Percentiles rank a stretch among this genome's conserved stretches.
Evolutionary conservation across 53 echinoderm and acorn worm species (phyloP).

Genomic region (Antedon mediterranea): DNA sequence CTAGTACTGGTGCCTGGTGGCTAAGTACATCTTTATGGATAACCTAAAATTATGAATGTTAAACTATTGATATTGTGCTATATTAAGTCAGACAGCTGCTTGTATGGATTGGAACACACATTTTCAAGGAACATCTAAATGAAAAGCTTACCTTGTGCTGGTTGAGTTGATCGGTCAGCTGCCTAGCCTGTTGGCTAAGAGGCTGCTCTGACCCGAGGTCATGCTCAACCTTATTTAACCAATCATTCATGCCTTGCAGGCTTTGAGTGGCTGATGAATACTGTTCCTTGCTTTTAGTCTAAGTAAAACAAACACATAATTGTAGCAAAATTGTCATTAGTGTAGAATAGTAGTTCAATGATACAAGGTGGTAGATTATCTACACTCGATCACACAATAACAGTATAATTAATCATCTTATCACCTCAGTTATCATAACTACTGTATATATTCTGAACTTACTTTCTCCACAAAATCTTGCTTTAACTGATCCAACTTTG

Average conservation of each 20-base stretch:
- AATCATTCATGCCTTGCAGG: constrained; percentile 62
- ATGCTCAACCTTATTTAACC: constrained; percentile 91
- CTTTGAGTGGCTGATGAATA: constrained; percentile 44
- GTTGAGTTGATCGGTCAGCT: constrained; percentile 75
- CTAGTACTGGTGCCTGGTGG: constrained; percentile 86
- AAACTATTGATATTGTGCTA: no score
- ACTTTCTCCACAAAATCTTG: constrained; percentile 65
- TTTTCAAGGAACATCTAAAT: no score
- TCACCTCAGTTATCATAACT: not conserved
- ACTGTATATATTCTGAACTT: not conserved
- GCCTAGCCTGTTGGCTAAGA: constrained; percentile 64
- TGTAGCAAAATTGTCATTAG: no score
- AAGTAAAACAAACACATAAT: not conserved
- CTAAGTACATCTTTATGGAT: constrained; percentile 79
- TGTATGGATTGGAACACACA: no score
- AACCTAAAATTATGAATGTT: constrained; percentile 11
- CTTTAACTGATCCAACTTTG: constrained; percentile 45
- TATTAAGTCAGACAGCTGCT: no score
- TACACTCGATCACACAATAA: not conserved
- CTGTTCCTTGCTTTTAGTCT: constrained; percentile 49
- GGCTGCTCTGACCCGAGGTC: constrained; percentile 89
- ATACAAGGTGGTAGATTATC: no score
- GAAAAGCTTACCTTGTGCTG: constrained; percentile 97
- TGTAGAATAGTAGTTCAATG: no score
- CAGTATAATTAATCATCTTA: not conserved